phyloP scores from a whole-genome alignment of 2,888 invertebrate species.

The Cheilosia impressa region DNA sequence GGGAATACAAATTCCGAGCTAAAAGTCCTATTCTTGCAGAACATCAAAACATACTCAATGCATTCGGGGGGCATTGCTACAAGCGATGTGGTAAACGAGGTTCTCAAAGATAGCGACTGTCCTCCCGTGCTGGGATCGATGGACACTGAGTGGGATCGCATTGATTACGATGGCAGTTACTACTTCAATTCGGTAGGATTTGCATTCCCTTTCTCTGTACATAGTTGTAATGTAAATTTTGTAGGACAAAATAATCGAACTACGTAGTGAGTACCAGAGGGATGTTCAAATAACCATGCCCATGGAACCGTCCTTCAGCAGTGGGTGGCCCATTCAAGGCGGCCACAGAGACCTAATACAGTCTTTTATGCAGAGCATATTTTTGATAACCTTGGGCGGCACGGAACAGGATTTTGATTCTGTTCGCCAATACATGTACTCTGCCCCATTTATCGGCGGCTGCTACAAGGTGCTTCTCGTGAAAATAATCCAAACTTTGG shows the following conservation, averaged over 20 bases:
- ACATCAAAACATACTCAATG: conserved; percentile 82
- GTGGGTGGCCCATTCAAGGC: conserved; percentile 80
- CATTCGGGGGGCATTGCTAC: conserved; percentile 82
- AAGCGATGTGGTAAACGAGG: conserved; percentile 83
- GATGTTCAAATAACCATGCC: conserved; percentile 78
- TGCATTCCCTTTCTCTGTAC: not conserved
- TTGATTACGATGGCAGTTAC: conserved; percentile 82
- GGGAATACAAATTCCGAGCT: not conserved
- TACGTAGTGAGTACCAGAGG: conserved; percentile 82
- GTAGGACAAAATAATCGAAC: conserved; percentile 81
- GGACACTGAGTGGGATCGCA: conserved; percentile 82
- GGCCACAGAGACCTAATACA: conserved; percentile 78
- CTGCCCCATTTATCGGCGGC: conserved; percentile 81
- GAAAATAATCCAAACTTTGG: conserved; percentile 82
- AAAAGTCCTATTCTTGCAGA: conserved; percentile 76
- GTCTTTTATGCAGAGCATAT: conserved; percentile 79
- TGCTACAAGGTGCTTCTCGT: conserved; percentile 80
- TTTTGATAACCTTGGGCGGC: conserved; percentile 59
- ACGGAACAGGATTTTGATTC: conserved; percentile 63
- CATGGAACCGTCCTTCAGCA: conserved; percentile 78
- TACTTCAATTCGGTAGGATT: conserved; percentile 80
- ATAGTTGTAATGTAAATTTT: not conserved
- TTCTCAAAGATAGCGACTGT: conserved; percentile 82
- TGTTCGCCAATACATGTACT: conserved; percentile 59
- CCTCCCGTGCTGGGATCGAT: conserved; percentile 82